Percentiles rank a stretch among this genome's conserved stretches.
Conservation (phyloP, 2,888 invertebrate species). For the Lycaena phlaeas region DNA sequence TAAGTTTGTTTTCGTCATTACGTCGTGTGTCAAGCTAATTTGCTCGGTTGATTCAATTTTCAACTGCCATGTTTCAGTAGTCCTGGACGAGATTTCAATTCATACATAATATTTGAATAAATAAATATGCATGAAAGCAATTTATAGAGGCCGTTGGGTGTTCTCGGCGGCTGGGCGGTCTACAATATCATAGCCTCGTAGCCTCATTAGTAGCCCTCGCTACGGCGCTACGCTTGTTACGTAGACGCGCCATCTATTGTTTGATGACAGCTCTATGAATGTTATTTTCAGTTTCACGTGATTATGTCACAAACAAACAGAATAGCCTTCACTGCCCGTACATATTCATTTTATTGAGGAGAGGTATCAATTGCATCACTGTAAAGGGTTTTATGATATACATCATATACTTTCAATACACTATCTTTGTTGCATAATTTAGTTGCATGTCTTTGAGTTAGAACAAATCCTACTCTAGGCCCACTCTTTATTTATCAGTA, state of each 20-base stretch:
- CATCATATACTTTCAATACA: too few relatives aligned
- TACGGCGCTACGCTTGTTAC: constrained; percentile 37
- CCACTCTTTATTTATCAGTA: too few relatives aligned
- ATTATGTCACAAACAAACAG: constrained; percentile 1
- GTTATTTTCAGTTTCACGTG: constrained; percentile 1
- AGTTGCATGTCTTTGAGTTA: too few relatives aligned
- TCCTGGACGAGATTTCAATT: constrained; percentile 64
- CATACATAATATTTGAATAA: constrained; percentile 71
- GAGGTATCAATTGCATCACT: too few relatives aligned
- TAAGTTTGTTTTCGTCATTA: constrained; percentile 28
- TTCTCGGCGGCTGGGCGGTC: constrained; percentile 36
- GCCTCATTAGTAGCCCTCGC: constrained; percentile 57
- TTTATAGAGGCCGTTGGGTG: constrained; percentile 55
- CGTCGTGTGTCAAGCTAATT: constrained; percentile 46
- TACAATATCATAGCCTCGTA: constrained; percentile 59
- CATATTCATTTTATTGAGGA: constrained; percentile 1
- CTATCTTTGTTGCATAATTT: too few relatives aligned
- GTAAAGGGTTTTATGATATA: too few relatives aligned
- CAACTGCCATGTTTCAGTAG: constrained; percentile 61
- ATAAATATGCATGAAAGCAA: constrained; percentile 73
- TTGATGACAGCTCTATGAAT: constrained; percentile 23
- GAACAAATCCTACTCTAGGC: too few relatives aligned
- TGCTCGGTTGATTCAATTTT: constrained; percentile 60
- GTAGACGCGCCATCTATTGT: constrained; percentile 32
- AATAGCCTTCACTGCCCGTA: neutral